A percentile compares a stretch with the other conserved stretches of the same genome.
Conservation (phyloP, 2,113 vertebrate genomes). For the Sorex fumeus region DNA sequence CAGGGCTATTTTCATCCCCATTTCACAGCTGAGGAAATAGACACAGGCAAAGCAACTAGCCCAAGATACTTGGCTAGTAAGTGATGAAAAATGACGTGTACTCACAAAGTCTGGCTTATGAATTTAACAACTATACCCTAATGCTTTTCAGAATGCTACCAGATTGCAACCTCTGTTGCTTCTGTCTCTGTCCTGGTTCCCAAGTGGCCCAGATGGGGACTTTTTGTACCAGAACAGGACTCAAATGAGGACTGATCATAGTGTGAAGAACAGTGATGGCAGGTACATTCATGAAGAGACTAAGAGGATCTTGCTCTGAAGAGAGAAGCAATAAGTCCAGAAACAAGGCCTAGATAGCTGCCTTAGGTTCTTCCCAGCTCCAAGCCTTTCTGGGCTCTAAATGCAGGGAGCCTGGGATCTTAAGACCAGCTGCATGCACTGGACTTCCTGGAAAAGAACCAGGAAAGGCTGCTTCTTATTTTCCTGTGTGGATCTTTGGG, state of each 20-base stretch:
- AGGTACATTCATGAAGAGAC: neutral
- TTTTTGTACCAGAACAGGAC: neutral
- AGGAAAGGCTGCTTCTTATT: constrained; percentile 23
- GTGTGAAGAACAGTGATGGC: neutral
- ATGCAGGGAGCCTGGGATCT: neutral
- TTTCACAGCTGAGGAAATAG: constrained; percentile 46
- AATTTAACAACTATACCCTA: neutral
- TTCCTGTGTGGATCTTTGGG: neutral
- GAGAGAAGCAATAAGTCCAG: neutral
- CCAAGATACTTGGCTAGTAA: neutral
- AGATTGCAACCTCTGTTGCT: neutral
- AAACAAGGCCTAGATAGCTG: neutral
- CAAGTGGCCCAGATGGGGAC: neutral
- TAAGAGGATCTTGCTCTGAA: neutral
- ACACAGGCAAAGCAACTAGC: neutral
- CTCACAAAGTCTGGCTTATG: neutral
- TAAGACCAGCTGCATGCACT: constrained; percentile 7
- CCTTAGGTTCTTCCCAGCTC: neutral
- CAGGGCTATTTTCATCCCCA: constrained; percentile 7
- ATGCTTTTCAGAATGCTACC: neutral
- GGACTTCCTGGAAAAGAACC: neutral
- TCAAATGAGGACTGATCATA: constrained; percentile 10
- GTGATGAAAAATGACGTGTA: neutral
- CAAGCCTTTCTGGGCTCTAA: neutral
- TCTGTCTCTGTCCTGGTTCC: neutral